Evolutionary conservation across 2,797 vertebrate genomes (phyloP), one percentile per base, ranked within the genome.

Genomic region (Pyrocephalus nanus): DNA sequence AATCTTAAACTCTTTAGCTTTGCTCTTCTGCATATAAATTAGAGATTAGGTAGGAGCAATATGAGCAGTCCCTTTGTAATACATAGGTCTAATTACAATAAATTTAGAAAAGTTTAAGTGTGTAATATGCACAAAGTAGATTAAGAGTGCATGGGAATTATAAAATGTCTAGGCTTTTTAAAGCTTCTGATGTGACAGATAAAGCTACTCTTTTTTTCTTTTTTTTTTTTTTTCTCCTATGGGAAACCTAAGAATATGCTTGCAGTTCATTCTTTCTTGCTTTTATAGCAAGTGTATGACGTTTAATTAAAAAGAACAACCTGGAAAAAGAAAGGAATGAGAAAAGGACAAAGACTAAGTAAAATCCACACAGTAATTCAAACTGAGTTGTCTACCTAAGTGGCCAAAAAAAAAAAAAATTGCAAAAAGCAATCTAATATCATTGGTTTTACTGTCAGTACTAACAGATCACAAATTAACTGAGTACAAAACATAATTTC

Each of bases 21-120:
- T 97, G 89, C 97, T 98, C 93, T 98, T 98, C 98, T 98, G 98
- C 98, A 99, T 99, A 98, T 98, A 98, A 99, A 98, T 99, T 98
- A 98, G 97, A 98, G 98, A 98, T 98, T 98, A 98, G 95, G 97
- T 96, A 97, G 95, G 97, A 98, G 98, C 97, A 99, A 97, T 97
- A 98, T 98, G 96, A 98, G 97, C 95, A 97, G 97, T 89, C 95
- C 91, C 84, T 97, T 98, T 98, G 97, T 98, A 98, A 98, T 98
- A 98, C 98, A 98, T 98, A 98, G 97, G 97, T 98, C 97, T 98
- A 98, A 99, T 98, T 98, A 98, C 97, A 98, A 98, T 98, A 98
- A 98, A 98, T 98, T 98, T 98, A 98, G 98, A 98, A 98, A 96
- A 98, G 96, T 98, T 92, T 90, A 96, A 98, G 97, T 98, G 97